phyloP scores from a whole-genome alignment of 2,113 vertebrate genomes.

The Microcebus ravelobensis region DNA sequence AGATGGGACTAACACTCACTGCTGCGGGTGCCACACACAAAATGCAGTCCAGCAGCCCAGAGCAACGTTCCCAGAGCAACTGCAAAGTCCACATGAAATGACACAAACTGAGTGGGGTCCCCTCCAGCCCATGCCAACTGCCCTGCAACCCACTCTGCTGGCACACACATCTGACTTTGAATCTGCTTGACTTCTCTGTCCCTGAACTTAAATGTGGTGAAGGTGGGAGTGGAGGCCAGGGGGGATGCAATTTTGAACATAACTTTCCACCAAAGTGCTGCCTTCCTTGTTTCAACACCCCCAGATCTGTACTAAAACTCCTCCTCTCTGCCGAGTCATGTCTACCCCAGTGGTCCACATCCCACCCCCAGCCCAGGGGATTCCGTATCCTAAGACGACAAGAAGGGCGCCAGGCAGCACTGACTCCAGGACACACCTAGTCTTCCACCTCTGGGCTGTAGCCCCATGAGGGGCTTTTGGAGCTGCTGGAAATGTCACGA shows the following conservation, averaged over 20 bases:
- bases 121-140: background rate
- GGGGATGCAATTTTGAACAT: background rate
- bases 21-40: fast-evolving
- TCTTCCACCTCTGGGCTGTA: fast-evolving
- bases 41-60: background rate
- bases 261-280: background rate
- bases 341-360: background rate
- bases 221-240: background rate
- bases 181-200: background rate
- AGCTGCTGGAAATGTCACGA: background rate
- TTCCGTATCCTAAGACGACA: background rate
- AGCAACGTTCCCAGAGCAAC: background rate
- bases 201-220: background rate
- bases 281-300: background rate
- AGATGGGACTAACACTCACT: fast-evolving
- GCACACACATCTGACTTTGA: background rate
- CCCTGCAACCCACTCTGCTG: background rate
- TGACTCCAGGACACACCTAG: fast-evolving
- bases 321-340: background rate
- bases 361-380: background rate
- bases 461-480: background rate
- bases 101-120: background rate
- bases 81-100: background rate
- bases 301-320: background rate
- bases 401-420: too few species aligned